A percentile compares a stretch with the other conserved stretches of the same genome.
Conservation (phyloP, 2,113 vertebrate genomes). For the Paralichthys olivaceus region DNA sequence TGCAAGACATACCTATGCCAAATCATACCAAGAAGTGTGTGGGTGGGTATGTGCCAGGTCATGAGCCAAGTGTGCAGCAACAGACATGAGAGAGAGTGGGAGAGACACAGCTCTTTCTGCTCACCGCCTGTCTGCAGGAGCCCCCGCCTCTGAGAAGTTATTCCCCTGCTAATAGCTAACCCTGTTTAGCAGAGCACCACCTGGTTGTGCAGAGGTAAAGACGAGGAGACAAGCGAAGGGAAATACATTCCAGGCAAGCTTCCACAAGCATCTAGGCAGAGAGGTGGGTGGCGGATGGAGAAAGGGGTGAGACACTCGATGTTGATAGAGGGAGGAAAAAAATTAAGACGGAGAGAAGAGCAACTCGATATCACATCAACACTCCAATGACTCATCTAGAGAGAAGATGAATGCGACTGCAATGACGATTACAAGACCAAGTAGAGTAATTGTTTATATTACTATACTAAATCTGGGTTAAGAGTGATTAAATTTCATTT, state of each 20-base stretch:
- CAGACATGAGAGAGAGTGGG: constrained; percentile 29
- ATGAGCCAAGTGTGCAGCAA: constrained; percentile 5
- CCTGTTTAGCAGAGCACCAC: constrained; percentile 47
- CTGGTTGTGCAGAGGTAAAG: constrained; percentile 37
- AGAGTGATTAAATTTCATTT: neutral
- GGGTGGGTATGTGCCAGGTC: constrained; percentile 28
- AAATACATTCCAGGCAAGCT: constrained; percentile 68
- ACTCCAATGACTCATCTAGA: neutral
- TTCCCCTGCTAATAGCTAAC: constrained; percentile 41
- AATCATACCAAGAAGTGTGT: constrained; percentile 31
- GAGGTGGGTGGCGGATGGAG: constrained; percentile 27
- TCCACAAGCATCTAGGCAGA: constrained; percentile 54
- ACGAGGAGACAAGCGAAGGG: neutral
- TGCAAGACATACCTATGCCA: constrained; percentile 9
- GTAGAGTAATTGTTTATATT: neutral
- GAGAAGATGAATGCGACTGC: constrained; percentile 6
- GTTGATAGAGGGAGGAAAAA: constrained; percentile 1
- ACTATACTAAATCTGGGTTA: neutral
- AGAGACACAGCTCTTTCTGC: neutral
- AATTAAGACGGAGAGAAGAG: neutral
- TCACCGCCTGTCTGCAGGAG: constrained; percentile 30
- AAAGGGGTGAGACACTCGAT: constrained; percentile 18
- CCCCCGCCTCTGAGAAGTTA: constrained; percentile 24
- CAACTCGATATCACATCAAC: constrained; percentile 1
- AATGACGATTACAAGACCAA: neutral